Conservation (phyloP, 2,797 vertebrate genomes). For the Anomalospiza imberbis region DNA sequence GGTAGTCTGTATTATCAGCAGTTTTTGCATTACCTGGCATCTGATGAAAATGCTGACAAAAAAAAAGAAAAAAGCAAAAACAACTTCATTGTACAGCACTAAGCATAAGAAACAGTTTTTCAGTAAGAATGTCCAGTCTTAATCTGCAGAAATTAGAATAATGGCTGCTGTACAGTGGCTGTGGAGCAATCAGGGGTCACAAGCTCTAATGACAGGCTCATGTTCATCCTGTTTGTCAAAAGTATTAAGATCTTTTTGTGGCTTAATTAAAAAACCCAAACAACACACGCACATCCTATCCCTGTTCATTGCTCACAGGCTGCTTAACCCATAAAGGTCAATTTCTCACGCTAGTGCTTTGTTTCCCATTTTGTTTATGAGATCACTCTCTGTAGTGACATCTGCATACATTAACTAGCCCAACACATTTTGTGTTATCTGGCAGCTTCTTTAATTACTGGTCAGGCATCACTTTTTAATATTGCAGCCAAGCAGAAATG, state of each 20-base stretch:
- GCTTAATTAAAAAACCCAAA: neutral
- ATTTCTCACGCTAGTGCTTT: constrained; percentile 34
- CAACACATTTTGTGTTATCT: constrained; percentile 24
- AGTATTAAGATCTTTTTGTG: neutral
- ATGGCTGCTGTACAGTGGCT: neutral
- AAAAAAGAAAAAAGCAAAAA: neutral
- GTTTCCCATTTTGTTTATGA: constrained; percentile 41
- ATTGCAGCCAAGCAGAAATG: constrained; percentile 56
- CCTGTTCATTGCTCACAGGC: neutral
- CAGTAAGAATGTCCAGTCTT: neutral
- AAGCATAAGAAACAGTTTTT: neutral
- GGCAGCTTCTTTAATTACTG: constrained; percentile 59
- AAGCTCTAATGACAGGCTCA: neutral
- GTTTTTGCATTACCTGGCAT: neutral
- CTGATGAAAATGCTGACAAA: neutral
- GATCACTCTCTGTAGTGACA: constrained; percentile 49
- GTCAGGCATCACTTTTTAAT: constrained; percentile 54
- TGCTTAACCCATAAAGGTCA: constrained; percentile 51
- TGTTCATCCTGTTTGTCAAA: neutral
- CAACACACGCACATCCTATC: neutral
- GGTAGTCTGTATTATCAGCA: neutral
- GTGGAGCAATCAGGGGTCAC: neutral
- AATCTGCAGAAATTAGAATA: neutral
- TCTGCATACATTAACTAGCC: constrained; percentile 45
- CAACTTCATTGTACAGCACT: neutral